Evolutionary conservation across 1,140 invertebrate genomes (phyloP), one percentile per base, ranked within the genome.

Genomic region (Drosophila bocqueti): DNA sequence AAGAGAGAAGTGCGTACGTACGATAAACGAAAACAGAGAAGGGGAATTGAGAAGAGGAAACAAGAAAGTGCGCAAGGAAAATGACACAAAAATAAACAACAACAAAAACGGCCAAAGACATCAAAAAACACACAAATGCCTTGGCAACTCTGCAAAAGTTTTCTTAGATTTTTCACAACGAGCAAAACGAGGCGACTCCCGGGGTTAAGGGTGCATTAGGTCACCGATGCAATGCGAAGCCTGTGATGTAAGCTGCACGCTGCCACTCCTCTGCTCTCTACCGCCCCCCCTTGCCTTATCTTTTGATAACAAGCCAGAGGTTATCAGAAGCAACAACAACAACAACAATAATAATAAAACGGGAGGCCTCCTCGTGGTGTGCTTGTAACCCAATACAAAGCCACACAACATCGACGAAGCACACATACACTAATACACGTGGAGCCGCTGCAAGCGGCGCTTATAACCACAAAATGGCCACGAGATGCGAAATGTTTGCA

Each of bases 391-490:
- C 36, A 67, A 69, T 78, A 69, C 63, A 49, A 54, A 69, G 57
- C n/a, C 29, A 18, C 50, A 34, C n/a, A 18, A 34, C 50, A 52
- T 6, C 38, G 55, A 77, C 38, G 46, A 83, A 64, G 42, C 64
- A 57, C 57, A 26, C 34, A 34, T 36, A 67, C 47, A 71, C 68
- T 36, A 63, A 67, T 49, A 78, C 82, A 86, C 83, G 83, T 86
- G 82, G 71, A 61, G 40, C 58, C 57, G 50, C 62, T 47, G 47
- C 46, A 86, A 69, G 47, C 47, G 61, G 73, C 73, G 81, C 78
- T 79, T 76, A 62, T 89, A 84, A 90, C 84, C 84, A 84, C 81
- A 89, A 89, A 90, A 79, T 80, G 78, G 67, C 49, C 69, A 66
- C 52, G 63, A 75, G 42, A 57, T 57, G 54, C 54, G 36, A 72